phyloP scores from a whole-genome alignment of 2,797 vertebrate genomes.

The Chloroceryle inda region DNA sequence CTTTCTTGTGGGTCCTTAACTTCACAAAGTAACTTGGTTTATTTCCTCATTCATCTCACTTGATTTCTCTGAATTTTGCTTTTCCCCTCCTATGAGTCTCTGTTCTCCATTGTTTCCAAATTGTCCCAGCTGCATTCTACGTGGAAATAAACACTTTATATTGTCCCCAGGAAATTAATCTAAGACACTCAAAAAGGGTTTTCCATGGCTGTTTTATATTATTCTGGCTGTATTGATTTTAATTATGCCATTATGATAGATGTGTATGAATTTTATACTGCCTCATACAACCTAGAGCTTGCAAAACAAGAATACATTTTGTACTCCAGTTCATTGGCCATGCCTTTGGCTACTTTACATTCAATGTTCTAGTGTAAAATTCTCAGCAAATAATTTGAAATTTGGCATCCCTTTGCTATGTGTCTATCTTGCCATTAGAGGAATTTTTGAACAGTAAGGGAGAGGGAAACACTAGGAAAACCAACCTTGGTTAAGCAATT shows the following conservation, averaged over 20 bases:
- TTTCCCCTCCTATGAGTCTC: not conserved
- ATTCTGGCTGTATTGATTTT: not conserved
- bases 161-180: not conserved
- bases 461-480: not conserved
- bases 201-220: not conserved
- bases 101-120: not conserved
- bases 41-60: not conserved
- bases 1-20: not conserved
- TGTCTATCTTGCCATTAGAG: not conserved
- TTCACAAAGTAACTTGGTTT: not conserved
- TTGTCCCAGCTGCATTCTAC: not conserved
- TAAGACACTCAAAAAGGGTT: not conserved
- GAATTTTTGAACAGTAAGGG: not conserved
- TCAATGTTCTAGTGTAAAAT: not conserved
- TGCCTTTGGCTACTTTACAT: not conserved
- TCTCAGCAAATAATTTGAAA: not conserved
- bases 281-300: not conserved
- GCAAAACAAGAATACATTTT: not conserved
- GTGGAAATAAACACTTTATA: not conserved
- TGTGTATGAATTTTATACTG: not conserved
- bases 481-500: not conserved
- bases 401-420: not conserved
- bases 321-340: not conserved
- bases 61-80: not conserved
- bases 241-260: not conserved